Percentiles rank a stretch among this genome's conserved stretches.
These are phyloP conservation scores for Pachycephus smyrnensis DNA, from an alignment of 2,888 invertebrate genomes.

Conservation along the genomic window DNA sequence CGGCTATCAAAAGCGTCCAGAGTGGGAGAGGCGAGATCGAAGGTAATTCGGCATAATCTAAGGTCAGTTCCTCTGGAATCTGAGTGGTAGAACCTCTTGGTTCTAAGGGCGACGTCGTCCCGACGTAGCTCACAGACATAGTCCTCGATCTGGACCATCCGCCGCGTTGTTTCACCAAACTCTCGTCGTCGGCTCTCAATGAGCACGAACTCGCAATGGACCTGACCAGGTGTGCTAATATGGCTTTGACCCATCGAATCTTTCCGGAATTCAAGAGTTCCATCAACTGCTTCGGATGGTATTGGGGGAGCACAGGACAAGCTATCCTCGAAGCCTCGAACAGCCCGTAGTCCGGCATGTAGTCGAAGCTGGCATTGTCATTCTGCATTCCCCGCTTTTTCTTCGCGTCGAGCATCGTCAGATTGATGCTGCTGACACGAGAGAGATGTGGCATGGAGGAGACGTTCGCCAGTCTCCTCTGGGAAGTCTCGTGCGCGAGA, in stretches of 20 bases:
- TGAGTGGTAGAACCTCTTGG: slow-evolving; percentile 81
- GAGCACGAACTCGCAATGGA: slow-evolving; percentile 72
- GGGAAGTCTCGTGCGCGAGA: slow-evolving; percentile 76
- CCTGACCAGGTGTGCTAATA: slow-evolving; percentile 94
- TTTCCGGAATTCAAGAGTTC: slow-evolving; percentile 98
- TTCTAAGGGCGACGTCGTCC: slow-evolving; percentile 82
- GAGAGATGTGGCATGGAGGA: slow-evolving; percentile 86
- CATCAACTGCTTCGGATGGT: slow-evolving; percentile 99
- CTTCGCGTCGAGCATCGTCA: slow-evolving; percentile 82
- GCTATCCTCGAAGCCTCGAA: slow-evolving; percentile 98
- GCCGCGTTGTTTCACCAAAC: slow-evolving; percentile 69
- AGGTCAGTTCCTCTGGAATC: slow-evolving; percentile 87
- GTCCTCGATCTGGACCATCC: slow-evolving; percentile 89
- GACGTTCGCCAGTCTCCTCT: slow-evolving; percentile 77
- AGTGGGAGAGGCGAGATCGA: slow-evolving; percentile 98
- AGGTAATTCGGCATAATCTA: slow-evolving; percentile 95
- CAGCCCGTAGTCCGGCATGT: slow-evolving; percentile 93
- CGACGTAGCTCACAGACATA: slow-evolving; percentile 88
- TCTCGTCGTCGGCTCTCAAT: slow-evolving; percentile 68
- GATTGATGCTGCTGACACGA: slow-evolving; percentile 85
- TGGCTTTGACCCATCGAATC: slow-evolving; percentile 97
- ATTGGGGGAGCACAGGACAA: slow-evolving; percentile 97
- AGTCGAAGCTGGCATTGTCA: slow-evolving; percentile 72
- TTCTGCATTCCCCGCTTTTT: slow-evolving; percentile 71
- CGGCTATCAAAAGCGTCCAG: slow-evolving; percentile 95